Base-by-base conservation (phyloP, 2,797 vertebrate genomes). In the Siniperca undulata region DNA sequence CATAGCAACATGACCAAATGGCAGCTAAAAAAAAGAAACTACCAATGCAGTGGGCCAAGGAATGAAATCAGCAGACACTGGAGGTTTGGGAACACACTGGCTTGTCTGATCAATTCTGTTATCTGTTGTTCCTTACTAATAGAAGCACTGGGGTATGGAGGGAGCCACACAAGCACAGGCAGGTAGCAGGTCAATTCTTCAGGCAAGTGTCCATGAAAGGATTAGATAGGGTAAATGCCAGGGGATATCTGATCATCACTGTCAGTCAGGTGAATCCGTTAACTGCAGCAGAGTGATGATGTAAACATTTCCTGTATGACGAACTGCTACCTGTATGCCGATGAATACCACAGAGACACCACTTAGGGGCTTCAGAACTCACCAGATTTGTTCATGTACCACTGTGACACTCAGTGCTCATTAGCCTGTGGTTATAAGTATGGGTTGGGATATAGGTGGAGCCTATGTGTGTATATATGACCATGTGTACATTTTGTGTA, bases 81-180 rank as follows among this genome's bases (percentile, higher is more conserved):
- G 42, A 71, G 64, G 60, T 38, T 60, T 67, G 22, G 44, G 53
- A 42, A 64, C 59, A 70, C 40, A 40, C 24, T 38, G 40, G 36
- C 67, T 27, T 12, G 52, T 79, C 61, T 79, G 74, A 72, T 77
- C 74, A 75, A 70, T 81, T 42, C 38, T 34, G 42, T 24, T 52
- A 27, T 64, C n/a, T 62, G 58, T 46, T 70, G 73, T 71, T 69
- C 44, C 50, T 20, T 38, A 44, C 68, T 58, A 82, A 77, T 60
- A 44, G 66, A 70, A 71, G 34, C 74, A 46, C 53, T 20, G 68
- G 68, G 46, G 71, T 71, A 24, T 20, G 27, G 56, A 61, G 53
- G 53, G 34, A 40, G 73, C n/a, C 55, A 19, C 70, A 60, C 55
- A 11, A 44, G 27, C n/a, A 48, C 56, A 10, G 38, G 19, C 65